Conservation (phyloP, 2,797 vertebrate species). For the Silurus aristotelis region DNA sequence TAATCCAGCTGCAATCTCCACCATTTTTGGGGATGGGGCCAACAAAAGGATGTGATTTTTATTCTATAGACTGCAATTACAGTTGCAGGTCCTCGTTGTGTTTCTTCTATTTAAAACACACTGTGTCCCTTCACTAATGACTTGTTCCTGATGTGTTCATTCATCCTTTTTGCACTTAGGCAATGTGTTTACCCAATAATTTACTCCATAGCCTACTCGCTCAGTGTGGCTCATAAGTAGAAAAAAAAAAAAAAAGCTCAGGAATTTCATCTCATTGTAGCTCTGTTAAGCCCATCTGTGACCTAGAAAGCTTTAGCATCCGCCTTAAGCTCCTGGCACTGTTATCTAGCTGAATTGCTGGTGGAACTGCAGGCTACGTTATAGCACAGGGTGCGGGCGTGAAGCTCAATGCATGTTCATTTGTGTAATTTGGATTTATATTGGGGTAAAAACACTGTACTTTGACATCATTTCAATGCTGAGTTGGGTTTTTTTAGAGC, state of each 20-base stretch:
- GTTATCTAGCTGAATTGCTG: slow-evolving; percentile 70
- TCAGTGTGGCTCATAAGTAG: slow-evolving; percentile 56
- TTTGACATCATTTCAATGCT: not conserved
- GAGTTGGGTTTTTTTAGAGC: not conserved
- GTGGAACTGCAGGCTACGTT: slow-evolving; percentile 52
- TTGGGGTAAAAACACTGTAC: slow-evolving; percentile 20
- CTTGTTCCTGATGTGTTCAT: slow-evolving; percentile 68
- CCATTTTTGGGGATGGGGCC: slow-evolving; percentile 49
- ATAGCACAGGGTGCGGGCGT: slow-evolving; percentile 22
- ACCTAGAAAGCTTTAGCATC: slow-evolving; percentile 68
- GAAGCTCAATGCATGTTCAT: slow-evolving; percentile 45
- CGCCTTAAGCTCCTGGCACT: slow-evolving; percentile 59
- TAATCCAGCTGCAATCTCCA: slow-evolving; percentile 59
- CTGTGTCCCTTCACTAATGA: slow-evolving; percentile 64
- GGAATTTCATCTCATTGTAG: slow-evolving; percentile 63
- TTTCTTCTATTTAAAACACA: slow-evolving; percentile 63
- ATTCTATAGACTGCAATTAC: slow-evolving; percentile 64
- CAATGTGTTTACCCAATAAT: slow-evolving; percentile 70
- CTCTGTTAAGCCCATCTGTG: slow-evolving; percentile 68
- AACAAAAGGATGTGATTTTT: slow-evolving; percentile 60
- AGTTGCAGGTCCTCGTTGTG: slow-evolving; percentile 57
- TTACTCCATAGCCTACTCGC: slow-evolving; percentile 62
- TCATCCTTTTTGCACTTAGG: slow-evolving; percentile 69
- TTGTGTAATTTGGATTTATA: slow-evolving; percentile 48
- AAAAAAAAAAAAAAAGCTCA: slow-evolving; percentile 48